Conservation (phyloP, 2,888 invertebrate genomes). For the Meandrusa payeni region DNA sequence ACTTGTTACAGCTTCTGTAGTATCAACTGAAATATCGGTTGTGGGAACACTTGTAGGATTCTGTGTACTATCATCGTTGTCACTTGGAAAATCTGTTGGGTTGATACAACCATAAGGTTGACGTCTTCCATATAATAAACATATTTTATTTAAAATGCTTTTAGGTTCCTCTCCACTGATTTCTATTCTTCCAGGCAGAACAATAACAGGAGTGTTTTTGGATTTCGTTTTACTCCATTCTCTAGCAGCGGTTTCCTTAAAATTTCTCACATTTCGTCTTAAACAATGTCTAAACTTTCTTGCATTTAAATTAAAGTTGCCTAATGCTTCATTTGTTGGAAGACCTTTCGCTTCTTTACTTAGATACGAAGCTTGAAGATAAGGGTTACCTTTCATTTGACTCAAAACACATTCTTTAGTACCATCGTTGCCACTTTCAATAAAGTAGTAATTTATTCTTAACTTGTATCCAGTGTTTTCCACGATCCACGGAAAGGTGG, state of each 20-base stretch:
- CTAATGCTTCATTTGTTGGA: conserved; percentile 23
- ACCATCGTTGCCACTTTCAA: conserved; percentile 30
- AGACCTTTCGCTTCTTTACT: conserved; percentile 28
- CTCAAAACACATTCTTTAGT: conserved; percentile 34
- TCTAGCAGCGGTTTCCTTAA: conserved; percentile 24
- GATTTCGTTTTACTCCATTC: conserved; percentile 27
- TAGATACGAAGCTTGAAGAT: conserved; percentile 31
- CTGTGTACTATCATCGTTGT: too few species aligned
- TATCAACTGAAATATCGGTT: too few species aligned
- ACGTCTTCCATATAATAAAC: conserved; percentile 22
- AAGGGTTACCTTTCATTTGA: conserved; percentile 28
- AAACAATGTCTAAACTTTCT: conserved; percentile 27
- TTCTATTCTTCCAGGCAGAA: conserved; percentile 25
- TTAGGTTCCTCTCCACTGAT: conserved; percentile 23
- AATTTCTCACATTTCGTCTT: conserved; percentile 20
- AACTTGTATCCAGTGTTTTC: conserved; percentile 36
- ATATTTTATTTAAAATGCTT: conserved; percentile 29
- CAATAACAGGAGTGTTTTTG: conserved; percentile 27
- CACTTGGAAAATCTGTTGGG: conserved; percentile 22
- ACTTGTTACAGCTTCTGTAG: too few species aligned
- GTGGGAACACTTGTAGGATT: too few species aligned
- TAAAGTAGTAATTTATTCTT: conserved; percentile 34
- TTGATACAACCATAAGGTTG: conserved; percentile 27
- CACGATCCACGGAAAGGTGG: conserved; percentile 38
- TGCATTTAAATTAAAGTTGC: conserved; percentile 24